These are phyloP conservation scores for Falco novaeseelandiae DNA, from an alignment of 2,797 vertebrate genomes.

Conservation along the genomic window DNA sequence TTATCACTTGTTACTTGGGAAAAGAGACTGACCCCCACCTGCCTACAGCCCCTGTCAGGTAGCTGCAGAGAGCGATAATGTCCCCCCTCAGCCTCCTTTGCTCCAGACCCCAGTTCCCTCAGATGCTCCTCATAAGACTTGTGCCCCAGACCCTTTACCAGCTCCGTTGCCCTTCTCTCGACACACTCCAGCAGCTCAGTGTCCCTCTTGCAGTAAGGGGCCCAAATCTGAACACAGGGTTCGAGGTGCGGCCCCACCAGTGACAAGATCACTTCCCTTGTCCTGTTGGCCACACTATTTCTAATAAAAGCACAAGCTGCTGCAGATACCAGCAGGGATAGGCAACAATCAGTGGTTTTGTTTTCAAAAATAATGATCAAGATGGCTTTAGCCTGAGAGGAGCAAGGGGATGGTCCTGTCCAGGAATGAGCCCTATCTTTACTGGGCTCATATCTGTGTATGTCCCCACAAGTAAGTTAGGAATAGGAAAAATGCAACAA, in stretches of 20 bases:
- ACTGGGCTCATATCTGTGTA: background rate
- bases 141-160: background rate
- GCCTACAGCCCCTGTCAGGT: background rate
- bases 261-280: background rate
- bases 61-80: background rate
- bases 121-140: background rate
- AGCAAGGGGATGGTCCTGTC: background rate
- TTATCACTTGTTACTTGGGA: background rate
- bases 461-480: background rate
- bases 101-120: background rate
- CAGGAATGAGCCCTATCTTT: background rate
- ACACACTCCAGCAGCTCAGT: fast-evolving
- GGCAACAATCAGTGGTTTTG: background rate
- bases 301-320: background rate
- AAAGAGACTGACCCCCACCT: fast-evolving
- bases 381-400: background rate
- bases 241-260: background rate
- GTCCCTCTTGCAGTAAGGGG: background rate
- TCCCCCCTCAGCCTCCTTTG: background rate
- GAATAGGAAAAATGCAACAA: background rate
- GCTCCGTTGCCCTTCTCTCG: background rate
- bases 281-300: background rate
- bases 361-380: background rate
- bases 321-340: background rate
- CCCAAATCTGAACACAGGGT: background rate